phyloP scores from a whole-genome alignment of 2,113 vertebrate species.

The Atractosteus spatula region DNA sequence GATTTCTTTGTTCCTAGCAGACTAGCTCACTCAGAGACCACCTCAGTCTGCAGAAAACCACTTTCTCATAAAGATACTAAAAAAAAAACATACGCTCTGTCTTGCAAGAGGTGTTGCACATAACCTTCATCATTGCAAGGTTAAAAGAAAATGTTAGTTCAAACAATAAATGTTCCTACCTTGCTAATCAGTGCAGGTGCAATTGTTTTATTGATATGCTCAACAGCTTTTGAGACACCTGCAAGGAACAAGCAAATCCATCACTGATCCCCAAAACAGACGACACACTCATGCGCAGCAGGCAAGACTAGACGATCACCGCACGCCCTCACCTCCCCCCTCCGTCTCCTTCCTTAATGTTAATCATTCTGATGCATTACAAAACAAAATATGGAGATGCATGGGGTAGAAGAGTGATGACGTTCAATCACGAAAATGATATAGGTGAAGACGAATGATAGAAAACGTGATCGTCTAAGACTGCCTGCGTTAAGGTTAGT shows the following conservation, averaged over 20 bases:
- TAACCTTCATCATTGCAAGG: no score
- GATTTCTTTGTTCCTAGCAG: no score
- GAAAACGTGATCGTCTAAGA: conserved; percentile 49
- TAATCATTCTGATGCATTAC: background rate
- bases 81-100: no score
- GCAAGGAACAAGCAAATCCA: conserved; percentile 89
- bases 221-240: conserved; percentile 99
- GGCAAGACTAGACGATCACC: conserved; percentile 61
- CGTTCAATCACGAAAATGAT: conserved; percentile 21
- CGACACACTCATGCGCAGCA: conserved; percentile 56
- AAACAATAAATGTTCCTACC: conserved; percentile 84
- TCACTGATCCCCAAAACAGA: conserved; percentile 66
- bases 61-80: no score
- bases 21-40: no score
- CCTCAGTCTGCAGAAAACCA: no score
- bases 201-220: conserved; percentile 98
- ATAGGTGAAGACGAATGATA: background rate
- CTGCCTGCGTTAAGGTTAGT: conserved; percentile 67
- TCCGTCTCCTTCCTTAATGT: background rate
- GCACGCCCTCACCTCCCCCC: conserved; percentile 24
- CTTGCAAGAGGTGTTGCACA: no score
- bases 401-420: conserved; percentile 11
- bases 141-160: conserved; percentile 48
- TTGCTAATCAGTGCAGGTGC: conserved; percentile 95
- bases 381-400: conserved; percentile 1